phyloP scores from a whole-genome alignment of 2,888 invertebrate genomes.

The Sphinx pinastri region DNA sequence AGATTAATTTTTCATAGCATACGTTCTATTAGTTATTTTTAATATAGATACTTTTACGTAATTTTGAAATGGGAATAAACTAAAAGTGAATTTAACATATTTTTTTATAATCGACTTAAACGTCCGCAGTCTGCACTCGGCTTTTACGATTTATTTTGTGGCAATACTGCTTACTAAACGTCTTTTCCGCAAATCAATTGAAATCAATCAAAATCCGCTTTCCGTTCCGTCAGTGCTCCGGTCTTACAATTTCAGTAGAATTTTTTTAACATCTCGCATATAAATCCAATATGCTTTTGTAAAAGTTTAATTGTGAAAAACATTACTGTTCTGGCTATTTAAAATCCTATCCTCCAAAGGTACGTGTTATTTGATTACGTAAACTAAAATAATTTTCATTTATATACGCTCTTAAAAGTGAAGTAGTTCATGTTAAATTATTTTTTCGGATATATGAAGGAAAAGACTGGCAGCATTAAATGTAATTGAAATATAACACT shows the following conservation, averaged over 20 bases:
- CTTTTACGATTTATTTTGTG: neutral
- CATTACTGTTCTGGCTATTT: neutral
- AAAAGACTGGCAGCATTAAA: neutral
- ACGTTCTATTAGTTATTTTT: neutral
- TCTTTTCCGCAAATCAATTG: constrained; percentile 11
- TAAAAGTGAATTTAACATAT: too few relatives aligned
- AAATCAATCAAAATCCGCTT: constrained; percentile 16
- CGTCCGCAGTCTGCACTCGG: neutral
- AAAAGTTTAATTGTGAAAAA: constrained; percentile 5
- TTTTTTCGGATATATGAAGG: neutral
- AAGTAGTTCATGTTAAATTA: neutral
- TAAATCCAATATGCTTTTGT: constrained; percentile 21
- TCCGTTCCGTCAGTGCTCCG: neutral
- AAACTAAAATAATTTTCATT: neutral
- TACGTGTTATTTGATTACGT: constrained; percentile 11
- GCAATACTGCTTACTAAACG: constrained; percentile 14
- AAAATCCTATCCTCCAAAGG: neutral
- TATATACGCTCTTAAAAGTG: neutral
- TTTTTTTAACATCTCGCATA: constrained; percentile 9
- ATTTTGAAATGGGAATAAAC: too few relatives aligned
- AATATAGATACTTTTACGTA: neutral
- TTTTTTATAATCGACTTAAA: constrained; percentile 1
- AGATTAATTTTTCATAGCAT: too few relatives aligned
- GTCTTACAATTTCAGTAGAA: constrained; percentile 2
- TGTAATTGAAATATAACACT: neutral